phyloP scores from a whole-genome alignment of 2,888 invertebrate species.

The Sicus ferrugineus region DNA sequence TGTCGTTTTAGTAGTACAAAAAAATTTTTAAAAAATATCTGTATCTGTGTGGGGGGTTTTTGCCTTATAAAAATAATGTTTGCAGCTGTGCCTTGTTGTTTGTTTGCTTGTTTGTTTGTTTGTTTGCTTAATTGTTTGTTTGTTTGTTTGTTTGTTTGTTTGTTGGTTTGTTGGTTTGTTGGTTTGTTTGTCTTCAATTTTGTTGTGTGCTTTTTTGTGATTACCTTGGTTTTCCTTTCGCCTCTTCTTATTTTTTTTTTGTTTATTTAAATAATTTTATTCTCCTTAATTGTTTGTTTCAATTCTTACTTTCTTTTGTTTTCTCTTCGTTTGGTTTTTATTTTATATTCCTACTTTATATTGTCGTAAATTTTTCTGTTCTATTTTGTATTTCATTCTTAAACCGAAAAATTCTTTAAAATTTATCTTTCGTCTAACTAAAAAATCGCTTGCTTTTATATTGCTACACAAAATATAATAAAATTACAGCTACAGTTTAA shows the following conservation, averaged over 20 bases:
- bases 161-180: not conserved
- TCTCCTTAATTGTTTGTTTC: not conserved
- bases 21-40: not conserved
- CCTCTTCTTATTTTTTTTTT: not conserved
- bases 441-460: too few relatives aligned
- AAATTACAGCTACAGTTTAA: not conserved
- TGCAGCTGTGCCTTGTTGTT: not conserved
- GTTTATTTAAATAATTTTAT: not conserved
- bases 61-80: too few relatives aligned
- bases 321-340: not conserved
- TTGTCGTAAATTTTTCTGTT: too few relatives aligned
- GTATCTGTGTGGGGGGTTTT: not conserved
- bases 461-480: not conserved
- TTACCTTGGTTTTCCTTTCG: conserved; percentile 19
- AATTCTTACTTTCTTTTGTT: not conserved
- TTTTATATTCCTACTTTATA: not conserved
- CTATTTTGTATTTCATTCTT: too few relatives aligned
- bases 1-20: not conserved
- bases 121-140: not conserved
- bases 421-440: too few relatives aligned
- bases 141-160: not conserved
- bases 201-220: conserved; percentile 41
- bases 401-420: too few relatives aligned
- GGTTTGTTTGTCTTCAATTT: conserved; percentile 36
- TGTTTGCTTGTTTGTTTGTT: not conserved